Base-by-base conservation (phyloP, 2,888 invertebrate genomes). In the Drosophila sordidapex region DNA sequence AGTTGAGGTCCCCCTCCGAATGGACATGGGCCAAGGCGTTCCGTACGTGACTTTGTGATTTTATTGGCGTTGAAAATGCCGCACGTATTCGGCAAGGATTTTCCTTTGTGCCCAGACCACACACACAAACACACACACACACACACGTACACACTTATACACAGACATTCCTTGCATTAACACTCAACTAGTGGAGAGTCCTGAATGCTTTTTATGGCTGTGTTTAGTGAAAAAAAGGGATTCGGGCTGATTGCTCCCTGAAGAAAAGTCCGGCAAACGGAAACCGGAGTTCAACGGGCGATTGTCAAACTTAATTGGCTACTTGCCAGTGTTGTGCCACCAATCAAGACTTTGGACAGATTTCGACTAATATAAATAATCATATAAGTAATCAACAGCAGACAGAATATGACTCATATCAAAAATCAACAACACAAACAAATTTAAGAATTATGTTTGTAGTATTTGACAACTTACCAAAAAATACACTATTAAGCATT, bases 11-110 rank as follows among this genome's bases (percentile, higher is more conserved):
- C 15, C 15, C 46, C 18, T 8, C 5, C 46, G 75, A 84, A 90
- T 89, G 87, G 89, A 90, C 89, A 87, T 67, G 81, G 86, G 75
- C 72, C 74, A 84, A 73, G 70, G 74, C 76, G 59, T 64, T 67
- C 68, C 64, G 81, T 79, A 92, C 91, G 91, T 91, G 91, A 91
- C 91, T 91, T 85, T 83, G 76, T 81, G 89, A 89, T 91, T 91
- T 92, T 91, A 92, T 92, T 91, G 87, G 85, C 86, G 86, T 82
- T 83, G 86, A 81, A 90, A 89, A 83, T 89, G 77, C 89, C 79
- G 73, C 83, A 90, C 87, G 87, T 87, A 90, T 77, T 67, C 75
- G 71, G 65, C 61, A 73, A 88, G 81, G 79, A 90, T 78, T 87
- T 75, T 58, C 68, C 74, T 74, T 72, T 76, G 81, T 72, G 78